Base-by-base conservation (phyloP, 1,140 invertebrate genomes). In the Microplitis demolitor region DNA sequence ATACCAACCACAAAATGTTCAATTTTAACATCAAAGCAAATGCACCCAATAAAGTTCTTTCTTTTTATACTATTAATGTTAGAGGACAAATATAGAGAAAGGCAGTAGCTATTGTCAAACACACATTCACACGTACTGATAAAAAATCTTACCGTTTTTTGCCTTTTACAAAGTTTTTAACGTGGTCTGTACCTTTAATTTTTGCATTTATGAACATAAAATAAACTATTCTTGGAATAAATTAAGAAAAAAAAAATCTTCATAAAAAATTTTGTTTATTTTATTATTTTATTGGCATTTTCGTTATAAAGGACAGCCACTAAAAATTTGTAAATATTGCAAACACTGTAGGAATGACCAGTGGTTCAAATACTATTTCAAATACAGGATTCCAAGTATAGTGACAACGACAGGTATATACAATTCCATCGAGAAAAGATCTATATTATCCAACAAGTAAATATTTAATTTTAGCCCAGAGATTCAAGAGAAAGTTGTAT, bases 11-110 rank as follows among this genome's bases (percentile, higher is more conserved):
- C 5, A 13, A 54, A 69, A 70, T 70, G 69, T 63, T 70, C 60
- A 70, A 70, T 70, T 70, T 70, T 35, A 51, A 51, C 60, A 14
- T 70, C 69, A 70, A 63, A 70, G 60, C n/a, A 45, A 14, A 24
- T 37, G 24, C 34, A 3, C n/a, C 31, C 14, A 13, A 8, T n/a
- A 14, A 66, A 51, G 14, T 5, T 66, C 8, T 66, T 11, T 63
- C n/a, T 16, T 14, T 24, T 24, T 31, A 24, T 14, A 4, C 3
- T n/a, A 51, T 50, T 51, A 24, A 50, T 4, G 45, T 50, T 70
- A 11, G 39, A 8, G 13, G 8, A 33, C 4, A n/a, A 33, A 63
- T 14, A 63, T 14, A 13, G 16, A 51, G 9, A 24, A 50, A 45
- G 24, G 33, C 45, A 34, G 60, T n/a, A 70, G 6, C 45, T 70